Evolutionary conservation across 2,113 vertebrate species (phyloP).

Genomic region (Sprattus sprattus): DNA sequence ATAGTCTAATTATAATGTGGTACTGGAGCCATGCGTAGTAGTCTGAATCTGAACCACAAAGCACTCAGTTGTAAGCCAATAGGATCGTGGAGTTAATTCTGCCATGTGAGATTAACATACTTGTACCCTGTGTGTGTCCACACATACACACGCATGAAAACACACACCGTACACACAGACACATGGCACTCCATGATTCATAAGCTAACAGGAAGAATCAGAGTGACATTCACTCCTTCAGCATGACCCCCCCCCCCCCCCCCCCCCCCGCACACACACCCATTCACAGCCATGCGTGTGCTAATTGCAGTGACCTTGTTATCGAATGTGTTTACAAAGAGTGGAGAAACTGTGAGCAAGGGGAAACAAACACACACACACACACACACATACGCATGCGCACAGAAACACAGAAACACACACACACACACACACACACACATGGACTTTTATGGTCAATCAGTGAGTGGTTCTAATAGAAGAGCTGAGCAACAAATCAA

Average conservation of each 20-base stretch:
- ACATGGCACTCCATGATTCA: not conserved
- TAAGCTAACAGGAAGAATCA: too few relatives aligned
- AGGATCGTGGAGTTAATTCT: not conserved
- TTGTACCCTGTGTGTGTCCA: not conserved
- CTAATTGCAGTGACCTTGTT: too few relatives aligned
- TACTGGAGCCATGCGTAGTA: too few relatives aligned
- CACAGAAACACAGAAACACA: not conserved
- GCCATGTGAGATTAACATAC: not conserved
- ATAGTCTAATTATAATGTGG: not conserved
- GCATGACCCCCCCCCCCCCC: too few relatives aligned
- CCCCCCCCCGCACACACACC: too few relatives aligned
- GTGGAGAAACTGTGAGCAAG: too few relatives aligned
- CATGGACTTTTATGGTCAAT: not conserved
- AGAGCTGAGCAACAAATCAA: too few relatives aligned
- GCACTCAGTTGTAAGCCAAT: not conserved
- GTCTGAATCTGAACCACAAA: too few relatives aligned
- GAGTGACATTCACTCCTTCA: too few relatives aligned
- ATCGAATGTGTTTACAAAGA: too few relatives aligned
- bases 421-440: not conserved
- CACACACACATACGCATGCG: not conserved
- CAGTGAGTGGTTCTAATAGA: too few relatives aligned
- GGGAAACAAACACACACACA: not conserved
- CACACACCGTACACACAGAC: not conserved
- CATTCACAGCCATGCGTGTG: too few relatives aligned
- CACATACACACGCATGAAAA: not conserved